These are phyloP conservation scores for Calyptommatus sinebrachiatus DNA, from an alignment of 2,113 vertebrate genomes.

Conservation along the genomic window DNA sequence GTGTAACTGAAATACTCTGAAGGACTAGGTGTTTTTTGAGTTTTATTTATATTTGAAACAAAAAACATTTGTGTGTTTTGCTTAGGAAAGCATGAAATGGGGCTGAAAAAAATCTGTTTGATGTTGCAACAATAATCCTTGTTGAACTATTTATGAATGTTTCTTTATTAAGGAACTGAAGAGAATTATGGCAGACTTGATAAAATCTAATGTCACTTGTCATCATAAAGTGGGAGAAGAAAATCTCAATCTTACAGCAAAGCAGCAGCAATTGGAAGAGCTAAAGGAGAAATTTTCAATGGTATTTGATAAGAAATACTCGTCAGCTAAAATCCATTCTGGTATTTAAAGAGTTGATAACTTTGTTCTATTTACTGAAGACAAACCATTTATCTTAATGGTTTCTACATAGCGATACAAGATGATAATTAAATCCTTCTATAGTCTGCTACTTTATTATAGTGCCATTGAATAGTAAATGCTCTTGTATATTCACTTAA, in stretches of 20 bases:
- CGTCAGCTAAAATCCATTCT: conserved; percentile 34
- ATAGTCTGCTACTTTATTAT: neutral
- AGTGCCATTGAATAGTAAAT: neutral
- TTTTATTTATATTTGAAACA: conserved; percentile 14
- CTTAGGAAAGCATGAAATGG: conserved; percentile 35
- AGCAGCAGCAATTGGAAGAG: conserved; percentile 81
- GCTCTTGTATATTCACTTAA: neutral
- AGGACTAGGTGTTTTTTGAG: neutral
- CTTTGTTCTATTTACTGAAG: neutral
- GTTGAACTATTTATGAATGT: conserved; percentile 63
- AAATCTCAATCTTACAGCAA: conserved; percentile 66
- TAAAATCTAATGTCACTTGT: conserved; percentile 80
- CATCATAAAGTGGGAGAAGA: conserved; percentile 74
- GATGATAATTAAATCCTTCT: neutral
- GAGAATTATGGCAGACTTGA: conserved; percentile 78
- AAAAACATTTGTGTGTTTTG: conserved; percentile 46
- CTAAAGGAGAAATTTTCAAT: conserved; percentile 79
- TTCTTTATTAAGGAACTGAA: conserved; percentile 84
- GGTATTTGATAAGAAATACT: conserved; percentile 72
- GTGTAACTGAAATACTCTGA: neutral
- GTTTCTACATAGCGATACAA: neutral
- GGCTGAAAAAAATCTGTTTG: conserved; percentile 58
- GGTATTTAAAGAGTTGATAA: neutral
- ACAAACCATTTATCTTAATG: neutral
- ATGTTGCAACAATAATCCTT: conserved; percentile 55